Percentiles rank a stretch among this genome's conserved stretches.
These are phyloP conservation scores for Priocnemis perturbator DNA, from an alignment of 2,888 invertebrate genomes.

Conservation along the genomic window DNA sequence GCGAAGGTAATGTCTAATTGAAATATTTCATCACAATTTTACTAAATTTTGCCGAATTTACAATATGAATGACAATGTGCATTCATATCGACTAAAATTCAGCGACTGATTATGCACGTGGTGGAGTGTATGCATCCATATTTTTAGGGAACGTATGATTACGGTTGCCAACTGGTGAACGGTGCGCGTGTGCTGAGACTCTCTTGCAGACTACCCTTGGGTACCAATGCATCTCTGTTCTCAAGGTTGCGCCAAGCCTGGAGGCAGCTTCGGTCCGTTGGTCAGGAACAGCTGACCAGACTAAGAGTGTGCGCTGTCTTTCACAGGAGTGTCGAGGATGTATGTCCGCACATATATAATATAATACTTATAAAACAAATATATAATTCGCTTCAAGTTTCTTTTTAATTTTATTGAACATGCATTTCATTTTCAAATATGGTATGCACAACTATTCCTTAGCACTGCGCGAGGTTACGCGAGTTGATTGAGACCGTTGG, in stretches of 20 bases:
- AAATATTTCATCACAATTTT: too few relatives aligned
- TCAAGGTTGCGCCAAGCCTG: conserved; percentile 81
- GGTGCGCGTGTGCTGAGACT: conserved; percentile 85
- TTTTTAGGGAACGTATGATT: conserved; percentile 85
- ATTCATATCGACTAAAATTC: neutral
- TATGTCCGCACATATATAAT: conserved; percentile 37
- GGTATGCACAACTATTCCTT: conserved; percentile 16
- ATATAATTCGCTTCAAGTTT: neutral
- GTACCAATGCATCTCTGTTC: conserved; percentile 78
- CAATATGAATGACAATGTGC: neutral
- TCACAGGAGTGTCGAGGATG: conserved; percentile 79
- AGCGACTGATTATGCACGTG: neutral
- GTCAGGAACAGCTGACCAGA: conserved; percentile 86
- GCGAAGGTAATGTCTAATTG: conserved; percentile 79
- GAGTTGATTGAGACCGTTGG: conserved; percentile 79
- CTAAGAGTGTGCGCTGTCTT: conserved; percentile 86
- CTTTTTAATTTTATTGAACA: too few relatives aligned
- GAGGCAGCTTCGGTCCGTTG: conserved; percentile 82
- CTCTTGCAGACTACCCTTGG: conserved; percentile 81
- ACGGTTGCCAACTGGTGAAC: conserved; percentile 86
- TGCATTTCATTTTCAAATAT: neutral
- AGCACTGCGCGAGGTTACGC: conserved; percentile 80
- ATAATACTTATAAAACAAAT: neutral
- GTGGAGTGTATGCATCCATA: too few relatives aligned
- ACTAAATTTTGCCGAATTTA: too few relatives aligned